Conservation (phyloP, 1,140 invertebrate species). For the Achatina immaculata region DNA sequence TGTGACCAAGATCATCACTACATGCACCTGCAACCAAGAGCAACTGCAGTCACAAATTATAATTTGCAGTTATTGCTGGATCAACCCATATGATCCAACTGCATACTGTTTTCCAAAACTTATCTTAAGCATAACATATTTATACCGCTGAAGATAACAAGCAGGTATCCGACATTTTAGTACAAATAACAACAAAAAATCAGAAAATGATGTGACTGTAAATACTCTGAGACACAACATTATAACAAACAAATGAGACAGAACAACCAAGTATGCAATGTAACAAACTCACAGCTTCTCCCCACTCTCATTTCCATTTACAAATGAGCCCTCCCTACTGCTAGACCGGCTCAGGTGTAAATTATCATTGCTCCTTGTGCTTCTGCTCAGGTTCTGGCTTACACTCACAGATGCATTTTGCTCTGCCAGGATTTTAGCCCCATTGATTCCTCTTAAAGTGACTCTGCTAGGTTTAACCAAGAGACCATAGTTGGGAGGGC, state of each 20-base stretch:
- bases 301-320: conserved; percentile 22
- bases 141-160: too few relatives aligned
- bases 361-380: conserved; percentile 22
- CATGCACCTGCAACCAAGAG: too few relatives aligned
- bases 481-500: conserved; percentile 72
- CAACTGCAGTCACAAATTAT: too few relatives aligned
- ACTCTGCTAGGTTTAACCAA: conserved; percentile 73
- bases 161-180: too few relatives aligned
- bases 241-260: background rate
- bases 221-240: background rate
- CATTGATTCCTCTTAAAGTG: conserved; percentile 75
- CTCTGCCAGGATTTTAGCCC: conserved; percentile 72
- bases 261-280: too few relatives aligned
- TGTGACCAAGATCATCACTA: too few relatives aligned
- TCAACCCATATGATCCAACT: too few relatives aligned
- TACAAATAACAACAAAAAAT: too few relatives aligned
- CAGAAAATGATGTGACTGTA: too few relatives aligned
- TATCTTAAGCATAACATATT: too few relatives aligned
- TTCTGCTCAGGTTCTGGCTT: conserved; percentile 4
- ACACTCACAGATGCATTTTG: conserved; percentile 37
- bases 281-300: background rate
- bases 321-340: conserved; percentile 30
- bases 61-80: too few relatives aligned
- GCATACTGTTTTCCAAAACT: too few relatives aligned
- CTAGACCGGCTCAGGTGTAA: conserved; percentile 23